phyloP scores from a whole-genome alignment of 1,140 invertebrate genomes.

The Drosophila serrata region DNA sequence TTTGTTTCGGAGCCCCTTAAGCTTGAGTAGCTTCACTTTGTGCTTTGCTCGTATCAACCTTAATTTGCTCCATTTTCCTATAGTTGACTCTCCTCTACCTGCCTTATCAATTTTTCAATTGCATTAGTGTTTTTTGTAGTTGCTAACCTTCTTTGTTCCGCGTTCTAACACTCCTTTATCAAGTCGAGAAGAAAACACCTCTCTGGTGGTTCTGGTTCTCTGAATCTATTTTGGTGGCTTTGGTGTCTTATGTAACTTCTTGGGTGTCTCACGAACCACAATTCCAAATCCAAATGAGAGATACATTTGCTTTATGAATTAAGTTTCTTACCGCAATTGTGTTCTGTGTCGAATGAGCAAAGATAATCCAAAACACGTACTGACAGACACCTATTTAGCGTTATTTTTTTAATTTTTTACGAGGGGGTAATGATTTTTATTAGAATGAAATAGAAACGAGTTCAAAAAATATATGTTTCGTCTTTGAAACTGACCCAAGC shows the following conservation, averaged over 20 bases:
- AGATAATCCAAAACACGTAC: slow-evolving; percentile 81
- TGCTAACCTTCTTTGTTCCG: slow-evolving; percentile 40
- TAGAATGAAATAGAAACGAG: slow-evolving; percentile 30
- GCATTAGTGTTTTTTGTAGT: slow-evolving; percentile 26
- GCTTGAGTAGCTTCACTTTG: neutral
- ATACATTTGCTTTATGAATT: slow-evolving; percentile 31
- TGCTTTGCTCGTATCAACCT: neutral
- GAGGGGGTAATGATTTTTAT: neutral
- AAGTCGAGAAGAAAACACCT: slow-evolving; percentile 30
- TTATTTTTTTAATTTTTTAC: slow-evolving; percentile 19
- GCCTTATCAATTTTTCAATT: slow-evolving; percentile 40
- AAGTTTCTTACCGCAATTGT: slow-evolving; percentile 46
- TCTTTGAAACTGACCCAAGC: slow-evolving; percentile 39
- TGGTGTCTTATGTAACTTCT: slow-evolving; percentile 37
- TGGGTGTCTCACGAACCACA: slow-evolving; percentile 35
- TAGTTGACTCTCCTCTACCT: slow-evolving; percentile 20
- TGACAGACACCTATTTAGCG: slow-evolving; percentile 13
- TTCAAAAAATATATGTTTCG: slow-evolving; percentile 17
- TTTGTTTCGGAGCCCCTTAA: neutral
- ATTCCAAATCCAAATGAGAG: slow-evolving; percentile 19
- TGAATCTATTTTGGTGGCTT: slow-evolving; percentile 21
- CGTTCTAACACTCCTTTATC: slow-evolving; percentile 43
- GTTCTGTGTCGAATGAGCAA: slow-evolving; percentile 28
- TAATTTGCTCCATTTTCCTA: slow-evolving; percentile 18
- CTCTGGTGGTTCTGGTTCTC: slow-evolving; percentile 2